Percentiles rank a stretch among this genome's conserved stretches.
These are phyloP conservation scores for Endotricha flammealis DNA, from an alignment of 2,888 invertebrate genomes.

Conservation along the genomic window DNA sequence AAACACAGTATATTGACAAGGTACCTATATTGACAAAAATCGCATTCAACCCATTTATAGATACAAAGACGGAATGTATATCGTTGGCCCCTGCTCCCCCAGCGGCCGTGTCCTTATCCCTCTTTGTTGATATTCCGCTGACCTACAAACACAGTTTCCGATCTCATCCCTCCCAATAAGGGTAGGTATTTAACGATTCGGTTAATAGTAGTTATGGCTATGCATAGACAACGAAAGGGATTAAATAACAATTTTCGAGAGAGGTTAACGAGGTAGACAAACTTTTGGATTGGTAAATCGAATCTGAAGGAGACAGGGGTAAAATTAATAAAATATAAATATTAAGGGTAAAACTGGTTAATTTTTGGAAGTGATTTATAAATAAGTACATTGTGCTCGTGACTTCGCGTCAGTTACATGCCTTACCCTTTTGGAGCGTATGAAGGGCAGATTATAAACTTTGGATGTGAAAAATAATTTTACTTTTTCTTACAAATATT, in stretches of 20 bases:
- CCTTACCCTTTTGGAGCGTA: too few species aligned
- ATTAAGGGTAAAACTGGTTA: too few species aligned
- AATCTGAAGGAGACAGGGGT: conserved; percentile 13
- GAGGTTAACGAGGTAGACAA: background rate
- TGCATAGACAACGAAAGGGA: background rate
- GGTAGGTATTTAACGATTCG: conserved; percentile 9
- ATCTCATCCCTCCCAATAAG: conserved; percentile 21
- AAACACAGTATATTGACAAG: too few species aligned
- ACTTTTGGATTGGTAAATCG: background rate
- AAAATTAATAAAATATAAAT: too few species aligned
- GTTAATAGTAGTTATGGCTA: conserved; percentile 3
- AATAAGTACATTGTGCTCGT: too few species aligned
- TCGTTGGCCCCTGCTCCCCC: conserved; percentile 25
- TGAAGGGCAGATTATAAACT: too few species aligned
- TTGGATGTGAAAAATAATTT: too few species aligned
- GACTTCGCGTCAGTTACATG: too few species aligned
- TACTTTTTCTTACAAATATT: too few species aligned
- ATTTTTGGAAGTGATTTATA: too few species aligned
- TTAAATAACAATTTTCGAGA: background rate
- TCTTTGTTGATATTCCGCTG: conserved; percentile 62
- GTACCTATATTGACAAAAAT: conserved; percentile 4
- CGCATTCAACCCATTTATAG: conserved; percentile 10
- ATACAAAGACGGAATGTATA: conserved; percentile 9
- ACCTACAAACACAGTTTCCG: conserved; percentile 68
- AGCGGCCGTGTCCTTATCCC: conserved; percentile 30